Conservation (phyloP, 2,797 vertebrate species). For the Anomalospiza imberbis region DNA sequence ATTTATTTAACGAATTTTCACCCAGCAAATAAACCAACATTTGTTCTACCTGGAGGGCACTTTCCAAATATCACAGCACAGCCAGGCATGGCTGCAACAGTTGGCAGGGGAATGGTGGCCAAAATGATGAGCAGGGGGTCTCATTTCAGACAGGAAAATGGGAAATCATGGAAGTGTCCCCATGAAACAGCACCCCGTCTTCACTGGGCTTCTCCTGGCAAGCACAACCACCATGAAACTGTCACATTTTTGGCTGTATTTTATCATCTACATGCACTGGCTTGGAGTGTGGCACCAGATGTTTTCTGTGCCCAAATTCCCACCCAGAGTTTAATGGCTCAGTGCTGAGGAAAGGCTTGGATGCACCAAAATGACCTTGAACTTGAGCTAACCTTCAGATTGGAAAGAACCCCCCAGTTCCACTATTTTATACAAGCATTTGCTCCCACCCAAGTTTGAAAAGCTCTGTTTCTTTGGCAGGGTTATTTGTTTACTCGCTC, state of each 20-base stretch:
- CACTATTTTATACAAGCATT: fast-evolving
- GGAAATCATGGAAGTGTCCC: neutral
- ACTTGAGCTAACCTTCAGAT: neutral
- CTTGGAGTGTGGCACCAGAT: neutral
- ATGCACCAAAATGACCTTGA: neutral
- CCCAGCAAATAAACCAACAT: slow-evolving; percentile 69
- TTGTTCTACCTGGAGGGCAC: slow-evolving; percentile 68
- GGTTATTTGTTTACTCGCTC: neutral
- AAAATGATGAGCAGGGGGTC: neutral
- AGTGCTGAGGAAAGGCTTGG: neutral
- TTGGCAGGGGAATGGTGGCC: neutral
- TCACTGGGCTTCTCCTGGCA: neutral
- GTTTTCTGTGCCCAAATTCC: neutral
- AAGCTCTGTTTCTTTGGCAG: neutral
- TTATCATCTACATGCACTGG: neutral
- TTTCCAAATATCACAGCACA: slow-evolving; percentile 35
- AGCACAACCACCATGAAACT: neutral
- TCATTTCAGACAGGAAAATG: neutral
- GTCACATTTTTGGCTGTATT: neutral
- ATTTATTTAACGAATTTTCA: slow-evolving; percentile 71
- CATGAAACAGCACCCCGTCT: neutral
- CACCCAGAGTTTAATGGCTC: neutral
- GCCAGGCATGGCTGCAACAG: slow-evolving; percentile 32
- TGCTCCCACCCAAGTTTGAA: neutral
- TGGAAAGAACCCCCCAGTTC: fast-evolving